Percentiles rank a stretch among this genome's conserved stretches.
phyloP scores from a whole-genome alignment of 2,113 vertebrate species.

The Elephas maximus region DNA sequence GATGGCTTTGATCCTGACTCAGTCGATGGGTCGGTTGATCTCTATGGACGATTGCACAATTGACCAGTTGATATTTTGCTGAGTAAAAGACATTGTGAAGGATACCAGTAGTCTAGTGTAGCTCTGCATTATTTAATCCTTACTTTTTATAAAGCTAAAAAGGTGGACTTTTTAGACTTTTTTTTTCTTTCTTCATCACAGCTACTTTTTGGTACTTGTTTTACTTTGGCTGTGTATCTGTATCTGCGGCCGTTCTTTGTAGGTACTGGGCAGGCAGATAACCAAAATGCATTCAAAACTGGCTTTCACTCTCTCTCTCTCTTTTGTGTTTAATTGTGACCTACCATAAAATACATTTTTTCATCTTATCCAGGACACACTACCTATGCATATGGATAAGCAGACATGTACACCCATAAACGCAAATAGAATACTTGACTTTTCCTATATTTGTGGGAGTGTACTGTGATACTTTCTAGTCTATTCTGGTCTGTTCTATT shows the following conservation, averaged over 20 bases:
- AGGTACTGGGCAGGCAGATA: neutral
- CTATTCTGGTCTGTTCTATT: conserved; percentile 15
- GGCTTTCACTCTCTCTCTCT: conserved; percentile 49
- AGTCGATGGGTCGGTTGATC: neutral
- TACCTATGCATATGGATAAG: neutral
- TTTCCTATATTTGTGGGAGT: neutral
- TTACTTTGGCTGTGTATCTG: neutral
- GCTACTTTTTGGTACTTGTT: neutral
- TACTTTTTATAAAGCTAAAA: conserved; percentile 53
- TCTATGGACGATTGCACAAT: neutral
- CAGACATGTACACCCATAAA: neutral
- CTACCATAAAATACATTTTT: neutral
- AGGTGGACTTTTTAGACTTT: neutral
- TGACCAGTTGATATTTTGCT: neutral
- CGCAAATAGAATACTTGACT: neutral
- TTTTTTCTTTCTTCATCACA: neutral
- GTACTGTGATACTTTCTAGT: neutral
- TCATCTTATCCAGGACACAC: neutral
- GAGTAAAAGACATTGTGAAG: neutral
- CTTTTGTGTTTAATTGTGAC: neutral
- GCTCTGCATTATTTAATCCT: conserved; percentile 12
- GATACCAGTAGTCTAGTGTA: neutral
- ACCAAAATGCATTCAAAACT: neutral
- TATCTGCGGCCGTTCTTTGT: neutral
- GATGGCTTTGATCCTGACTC: conserved; percentile 29